phyloP scores from a whole-genome alignment of 2,113 vertebrate genomes.

The Anoura caudifer region DNA sequence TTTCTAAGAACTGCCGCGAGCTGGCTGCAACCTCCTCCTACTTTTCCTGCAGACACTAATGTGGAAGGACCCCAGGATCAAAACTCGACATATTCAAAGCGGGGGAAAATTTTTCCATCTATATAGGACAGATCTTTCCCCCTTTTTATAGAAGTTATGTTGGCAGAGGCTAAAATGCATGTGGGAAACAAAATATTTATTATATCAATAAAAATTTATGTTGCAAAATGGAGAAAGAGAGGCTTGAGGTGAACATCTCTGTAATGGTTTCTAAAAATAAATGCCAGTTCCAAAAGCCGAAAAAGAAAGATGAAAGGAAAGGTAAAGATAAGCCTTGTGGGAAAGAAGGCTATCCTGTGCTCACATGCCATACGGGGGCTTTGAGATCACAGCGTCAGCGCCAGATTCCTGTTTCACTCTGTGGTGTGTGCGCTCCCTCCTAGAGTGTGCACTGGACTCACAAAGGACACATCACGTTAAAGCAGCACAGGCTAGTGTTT shows the following conservation, averaged over 20 bases:
- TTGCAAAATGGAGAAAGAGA: neutral
- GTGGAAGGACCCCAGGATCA: neutral
- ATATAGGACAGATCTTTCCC: neutral
- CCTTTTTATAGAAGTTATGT: neutral
- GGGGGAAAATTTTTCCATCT: neutral
- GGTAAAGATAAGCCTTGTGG: neutral
- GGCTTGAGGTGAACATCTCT: conserved; percentile 11
- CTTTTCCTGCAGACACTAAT: neutral
- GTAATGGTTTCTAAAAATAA: conserved; percentile 44
- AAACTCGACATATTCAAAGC: neutral
- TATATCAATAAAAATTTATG: conserved; percentile 49
- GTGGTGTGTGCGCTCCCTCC: neutral
- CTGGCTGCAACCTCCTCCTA: neutral
- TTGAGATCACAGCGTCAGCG: neutral
- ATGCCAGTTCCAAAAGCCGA: conserved; percentile 2
- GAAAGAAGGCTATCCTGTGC: neutral
- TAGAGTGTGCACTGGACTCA: neutral
- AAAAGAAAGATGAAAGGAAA: conserved; percentile 11
- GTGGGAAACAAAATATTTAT: conserved; percentile 41
- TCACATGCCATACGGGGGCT: neutral
- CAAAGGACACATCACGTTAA: accelerated
- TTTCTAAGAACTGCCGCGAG: neutral
- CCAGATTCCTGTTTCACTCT: neutral
- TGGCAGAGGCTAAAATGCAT: neutral
- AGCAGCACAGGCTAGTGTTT: accelerated